Percentiles rank a stretch among this genome's conserved stretches.
Evolutionary conservation across 2,113 vertebrate species (phyloP).

Genomic region (Oreochromis aureus): DNA sequence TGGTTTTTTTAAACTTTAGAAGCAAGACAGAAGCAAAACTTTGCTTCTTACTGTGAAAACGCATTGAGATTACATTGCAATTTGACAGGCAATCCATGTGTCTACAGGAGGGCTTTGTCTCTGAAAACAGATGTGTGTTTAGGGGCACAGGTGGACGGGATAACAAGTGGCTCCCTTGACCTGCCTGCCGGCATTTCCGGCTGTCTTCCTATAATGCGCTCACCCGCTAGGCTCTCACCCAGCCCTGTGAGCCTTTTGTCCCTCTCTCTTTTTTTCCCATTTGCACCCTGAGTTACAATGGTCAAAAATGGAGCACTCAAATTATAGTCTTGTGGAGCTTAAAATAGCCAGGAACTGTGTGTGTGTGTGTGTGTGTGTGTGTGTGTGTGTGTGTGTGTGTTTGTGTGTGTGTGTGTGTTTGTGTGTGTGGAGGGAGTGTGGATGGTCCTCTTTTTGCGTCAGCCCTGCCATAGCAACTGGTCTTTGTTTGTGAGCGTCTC

Average conservation of each 20-base stretch:
- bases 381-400: slow-evolving; percentile 4
- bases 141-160: slow-evolving; percentile 17
- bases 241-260: slow-evolving; percentile 2
- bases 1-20: background rate
- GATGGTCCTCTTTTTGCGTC: slow-evolving; percentile 45
- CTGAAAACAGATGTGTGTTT: slow-evolving; percentile 24
- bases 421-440: background rate
- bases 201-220: background rate
- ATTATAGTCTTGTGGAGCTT: slow-evolving; percentile 54
- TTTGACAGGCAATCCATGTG: background rate
- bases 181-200: slow-evolving; percentile 14
- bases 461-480: slow-evolving; percentile 69
- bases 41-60: slow-evolving; percentile 4
- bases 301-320: slow-evolving; percentile 39
- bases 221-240: background rate
- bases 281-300: slow-evolving; percentile 18
- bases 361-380: background rate
- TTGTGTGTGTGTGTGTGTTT: background rate
- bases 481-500: slow-evolving; percentile 43
- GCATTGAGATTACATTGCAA: background rate
- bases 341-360: slow-evolving; percentile 63
- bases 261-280: background rate
- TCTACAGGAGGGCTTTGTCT: background rate
- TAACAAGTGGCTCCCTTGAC: slow-evolving; percentile 44
- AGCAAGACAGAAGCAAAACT: background rate